Base-by-base conservation (phyloP, 53 echinoderm and acorn worm species). In the Paracentrotus lividus region DNA sequence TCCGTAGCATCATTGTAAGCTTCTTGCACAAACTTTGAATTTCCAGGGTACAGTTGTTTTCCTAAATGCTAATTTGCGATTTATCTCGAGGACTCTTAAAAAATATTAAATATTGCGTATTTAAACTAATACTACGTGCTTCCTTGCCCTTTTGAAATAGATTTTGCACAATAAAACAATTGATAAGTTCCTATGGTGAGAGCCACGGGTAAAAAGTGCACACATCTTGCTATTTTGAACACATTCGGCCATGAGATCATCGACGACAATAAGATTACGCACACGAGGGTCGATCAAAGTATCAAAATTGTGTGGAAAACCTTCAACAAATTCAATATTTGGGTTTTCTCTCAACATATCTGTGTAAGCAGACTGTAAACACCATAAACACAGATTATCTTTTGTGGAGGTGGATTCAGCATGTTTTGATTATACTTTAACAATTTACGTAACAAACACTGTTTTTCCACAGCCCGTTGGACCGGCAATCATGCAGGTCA, bases 371-470 rank as follows among this genome's bases (percentile, higher is more conserved):
- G 54, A 67, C 33, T 95, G 95, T 94, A 94, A 36, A 94, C 86
- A 0, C 95, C 95, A 55, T 95, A 95, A 84, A 93, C 93, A 93
- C 95, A 95, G 21, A 90, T 65, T n/a, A 95, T 95, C 42, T 68
- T 93, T 27, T 95, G 93, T 1, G 88, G 88, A 2, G 88, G 87
- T 26, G 88, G 49, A 20, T 58, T 36, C 65, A 95, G 88, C 45
- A 93, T 88, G 0, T 45, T 36, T 16, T 23, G 85, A 49, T 85
- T 88, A 32, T 81, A 58, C 49, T 77, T 84, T 12, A 95, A 94
- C 23, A 92, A 45, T 92, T 95, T 94, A 21, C 75, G n/a, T 69
- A 0, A 91, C 91, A 94, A 91, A 92, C 45, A 85, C 55, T 8
- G 91, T 95, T 68, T 94, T 95, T 0, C 93, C 88, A 85, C 68